phyloP scores from a whole-genome alignment of 1,140 invertebrate species.

The Ephestia elutella region DNA sequence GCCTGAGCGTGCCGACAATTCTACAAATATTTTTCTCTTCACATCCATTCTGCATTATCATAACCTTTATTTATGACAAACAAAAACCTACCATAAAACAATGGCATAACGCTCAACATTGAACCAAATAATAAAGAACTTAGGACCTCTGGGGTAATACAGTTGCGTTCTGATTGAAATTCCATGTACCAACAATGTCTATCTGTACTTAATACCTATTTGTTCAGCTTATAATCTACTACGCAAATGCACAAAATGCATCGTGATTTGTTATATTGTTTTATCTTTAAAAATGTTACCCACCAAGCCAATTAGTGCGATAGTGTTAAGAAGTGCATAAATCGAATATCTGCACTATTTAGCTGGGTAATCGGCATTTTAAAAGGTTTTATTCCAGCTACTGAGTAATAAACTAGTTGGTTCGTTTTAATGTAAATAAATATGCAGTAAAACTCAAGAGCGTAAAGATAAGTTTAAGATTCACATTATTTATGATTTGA shows the following conservation, averaged over 20 bases:
- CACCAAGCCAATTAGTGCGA: constrained; percentile 38
- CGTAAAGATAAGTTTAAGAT: not conserved
- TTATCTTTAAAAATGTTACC: constrained; percentile 48
- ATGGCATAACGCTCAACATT: not conserved
- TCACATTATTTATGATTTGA: not conserved
- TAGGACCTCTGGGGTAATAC: constrained; percentile 20
- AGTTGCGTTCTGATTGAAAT: constrained; percentile 58
- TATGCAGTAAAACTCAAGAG: not conserved
- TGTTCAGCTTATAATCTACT: constrained; percentile 57
- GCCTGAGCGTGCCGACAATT: constrained; percentile 67
- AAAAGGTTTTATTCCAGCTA: constrained; percentile 1
- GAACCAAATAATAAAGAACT: constrained; percentile 11
- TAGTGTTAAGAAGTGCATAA: constrained; percentile 34
- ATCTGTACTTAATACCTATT: constrained; percentile 58
- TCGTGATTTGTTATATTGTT: constrained; percentile 43
- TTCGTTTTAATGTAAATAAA: not conserved
- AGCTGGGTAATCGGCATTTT: not conserved
- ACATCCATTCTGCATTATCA: constrained; percentile 31
- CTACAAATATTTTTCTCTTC: constrained; percentile 67
- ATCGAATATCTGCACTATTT: constrained; percentile 24
- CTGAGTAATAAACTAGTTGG: not conserved
- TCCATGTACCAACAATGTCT: constrained; percentile 68
- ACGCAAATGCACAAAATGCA: constrained; percentile 38
- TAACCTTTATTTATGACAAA: not conserved
- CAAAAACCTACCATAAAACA: not conserved